Evolutionary conservation across 2,113 vertebrate genomes (phyloP), one percentile per base, ranked within the genome.

Genomic region (Deroptyus accipitrinus): DNA sequence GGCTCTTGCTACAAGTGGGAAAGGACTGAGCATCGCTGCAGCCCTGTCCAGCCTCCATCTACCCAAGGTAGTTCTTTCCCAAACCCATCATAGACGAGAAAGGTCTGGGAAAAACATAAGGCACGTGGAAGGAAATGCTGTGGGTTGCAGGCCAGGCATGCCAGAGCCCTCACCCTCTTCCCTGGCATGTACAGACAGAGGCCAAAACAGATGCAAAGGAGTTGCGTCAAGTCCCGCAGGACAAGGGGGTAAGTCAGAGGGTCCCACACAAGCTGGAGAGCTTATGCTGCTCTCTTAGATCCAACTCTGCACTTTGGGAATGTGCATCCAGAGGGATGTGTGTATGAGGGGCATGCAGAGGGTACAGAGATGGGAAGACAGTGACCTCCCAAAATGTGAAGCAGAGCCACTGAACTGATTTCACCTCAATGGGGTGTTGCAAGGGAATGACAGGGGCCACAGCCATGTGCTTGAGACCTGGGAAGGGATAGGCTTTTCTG

Each of bases 51-150:
- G 19, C 9, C 19, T 68, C 48, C 37, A 52, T 11, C 30, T 80
- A n/a, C 3, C 75, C 9, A 4, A 48, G n/a, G 15, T 31, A 33
- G 7, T 9, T 67, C 46, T 73, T 77, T 82, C 64, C 61, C 90
- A 79, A 69, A 64, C 35, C 17, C 42, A 5, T 14, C 12, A 7
- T 2, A 44, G 39, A 13, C 22, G 8, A 79, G 20, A 6, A 52
- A 49, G 11, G 42, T 39, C 78, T 23, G n/a, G n/a, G 22, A 6
- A 37, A 69, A 7, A 19, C n/a, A 7, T 11, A 9, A 17, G 52
- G 42, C 6, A 9, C 0, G 1, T 12, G 31, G 24, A 69, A 39
- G 48, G 23, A 69, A 74, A 42, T 0, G 0, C 17, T 33, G 48
- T 44, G 59, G 18, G 2, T 3, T 68, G 31, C 28, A 42, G 48